Evolutionary conservation across 2,888 invertebrate genomes (phyloP).

Genomic region (Zaprionus bogoriensis): DNA sequence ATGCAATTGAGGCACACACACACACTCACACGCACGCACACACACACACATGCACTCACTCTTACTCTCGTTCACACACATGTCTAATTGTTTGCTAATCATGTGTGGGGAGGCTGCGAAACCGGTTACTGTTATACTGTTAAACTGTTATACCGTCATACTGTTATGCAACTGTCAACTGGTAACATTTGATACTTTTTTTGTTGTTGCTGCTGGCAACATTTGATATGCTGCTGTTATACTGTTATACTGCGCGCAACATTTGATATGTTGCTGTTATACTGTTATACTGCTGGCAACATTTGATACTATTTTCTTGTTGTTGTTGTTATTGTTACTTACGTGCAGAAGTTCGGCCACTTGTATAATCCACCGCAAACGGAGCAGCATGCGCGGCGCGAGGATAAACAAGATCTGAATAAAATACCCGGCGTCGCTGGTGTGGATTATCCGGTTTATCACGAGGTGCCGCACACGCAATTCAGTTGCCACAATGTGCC

Average conservation of each 20-base stretch:
- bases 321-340: conserved; percentile 33
- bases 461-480: conserved; percentile 89
- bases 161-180: conserved; percentile 70
- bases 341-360: conserved; percentile 77
- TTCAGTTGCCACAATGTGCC: conserved; percentile 92
- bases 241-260: too few relatives aligned
- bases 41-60: conserved; percentile 6
- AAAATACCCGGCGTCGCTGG: conserved; percentile 92
- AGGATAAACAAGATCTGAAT: conserved; percentile 87
- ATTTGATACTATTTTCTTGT: conserved; percentile 27
- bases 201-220: too few relatives aligned
- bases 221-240: conserved; percentile 52
- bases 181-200: conserved; percentile 24
- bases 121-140: too few relatives aligned
- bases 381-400: conserved; percentile 58
- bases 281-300: too few relatives aligned
- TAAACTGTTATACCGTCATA: too few relatives aligned
- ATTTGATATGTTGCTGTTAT: too few relatives aligned
- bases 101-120: conserved; percentile 47
- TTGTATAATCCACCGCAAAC: conserved; percentile 77
- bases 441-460: conserved; percentile 91
- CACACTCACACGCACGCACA: conserved; percentile 13
- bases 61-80: conserved; percentile 23
- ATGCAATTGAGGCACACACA: conserved; percentile 56
- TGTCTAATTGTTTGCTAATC: conserved; percentile 62